Base-by-base conservation (phyloP, 2,797 vertebrate genomes). In the Sebastes elongatus region DNA sequence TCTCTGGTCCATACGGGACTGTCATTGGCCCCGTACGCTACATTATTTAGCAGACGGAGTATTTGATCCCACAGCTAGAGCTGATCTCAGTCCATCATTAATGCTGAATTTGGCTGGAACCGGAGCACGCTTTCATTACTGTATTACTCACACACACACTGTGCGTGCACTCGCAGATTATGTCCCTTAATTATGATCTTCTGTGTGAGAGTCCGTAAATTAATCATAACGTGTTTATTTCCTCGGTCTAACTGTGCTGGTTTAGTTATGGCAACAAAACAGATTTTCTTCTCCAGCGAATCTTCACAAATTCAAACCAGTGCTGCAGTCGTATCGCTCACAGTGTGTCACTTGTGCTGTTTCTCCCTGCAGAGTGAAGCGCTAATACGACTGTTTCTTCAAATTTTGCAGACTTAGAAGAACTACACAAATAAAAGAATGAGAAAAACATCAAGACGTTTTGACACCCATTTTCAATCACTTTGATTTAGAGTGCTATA, bases 21-120 rank as follows among this genome's bases (percentile, higher is more conserved):
- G 86, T 85, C 87, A 70, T 76, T 81, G 76, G 88, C 86, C 89
- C 90, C 13, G 74, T 85, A 60, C 32, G 8, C 79, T 95, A 88
- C 93, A 96, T 96, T 94, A 95, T 96, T 96, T 89, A 96, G 78
- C 89, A 94, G 91, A 86, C 42, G 10, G 79, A 71, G 84, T 89
- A 92, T 95, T 94, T 95, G 93, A 95, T 95, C 91, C 91, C 88
- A 68, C 80, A 73, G 78, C 85, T 89, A 78, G 79, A 87, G 88
- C 88, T 88, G 85, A 90, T 90, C 71, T 82, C 78, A 82, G 90
- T 88, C 82, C 84, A 90, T 95, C 94, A 94, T 94, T 94, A 93
- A 94, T 89, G 90, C 87, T 78, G 85, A 81, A 88, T 93, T 89
- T 69, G 59, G 65, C 88, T 92, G 64, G 53, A 87, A 88, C 73